These are phyloP conservation scores for Tillus elongatus DNA, from an alignment of 2,888 invertebrate genomes.

Conservation along the genomic window DNA sequence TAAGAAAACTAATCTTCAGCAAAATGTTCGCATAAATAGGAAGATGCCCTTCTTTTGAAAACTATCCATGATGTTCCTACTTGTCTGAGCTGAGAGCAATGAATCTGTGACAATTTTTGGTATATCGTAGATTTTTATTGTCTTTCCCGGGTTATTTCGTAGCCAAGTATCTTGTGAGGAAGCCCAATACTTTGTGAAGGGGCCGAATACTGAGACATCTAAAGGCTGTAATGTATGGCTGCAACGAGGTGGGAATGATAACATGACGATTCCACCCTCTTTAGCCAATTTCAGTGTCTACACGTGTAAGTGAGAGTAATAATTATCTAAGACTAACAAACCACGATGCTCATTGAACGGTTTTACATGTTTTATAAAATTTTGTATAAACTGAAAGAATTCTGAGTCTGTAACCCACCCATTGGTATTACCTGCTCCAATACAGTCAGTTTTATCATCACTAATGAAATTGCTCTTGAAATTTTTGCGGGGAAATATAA, in stretches of 20 bases:
- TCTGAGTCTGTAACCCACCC: slow-evolving; percentile 7
- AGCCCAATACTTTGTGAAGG: slow-evolving; percentile 16
- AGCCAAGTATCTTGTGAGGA: slow-evolving; percentile 17
- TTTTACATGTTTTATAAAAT: slow-evolving; percentile 7
- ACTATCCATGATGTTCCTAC: slow-evolving; percentile 16
- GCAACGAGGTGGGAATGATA: slow-evolving; percentile 14
- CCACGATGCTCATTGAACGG: slow-evolving; percentile 9
- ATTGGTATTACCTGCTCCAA: slow-evolving; percentile 7
- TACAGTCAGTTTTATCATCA: slow-evolving; percentile 6
- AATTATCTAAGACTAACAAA: slow-evolving; percentile 29
- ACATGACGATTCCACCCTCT: slow-evolving; percentile 14
- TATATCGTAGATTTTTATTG: too few relatives aligned
- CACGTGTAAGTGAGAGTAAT: slow-evolving; percentile 24
- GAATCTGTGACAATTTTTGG: too few relatives aligned
- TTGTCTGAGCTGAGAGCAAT: slow-evolving; percentile 9
- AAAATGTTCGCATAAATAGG: slow-evolving; percentile 16
- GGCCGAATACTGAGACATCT: slow-evolving; percentile 17
- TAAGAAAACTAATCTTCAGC: slow-evolving; percentile 15
- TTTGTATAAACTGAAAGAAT: too few relatives aligned
- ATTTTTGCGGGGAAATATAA: too few relatives aligned
- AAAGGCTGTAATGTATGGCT: too few relatives aligned
- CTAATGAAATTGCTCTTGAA: too few relatives aligned
- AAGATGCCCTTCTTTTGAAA: slow-evolving; percentile 21
- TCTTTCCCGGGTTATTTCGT: too few relatives aligned
- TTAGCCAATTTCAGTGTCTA: slow-evolving; percentile 26